Evolutionary conservation across 2,797 vertebrate genomes (phyloP).

Genomic region (Hoplostethus mediterraneus): DNA sequence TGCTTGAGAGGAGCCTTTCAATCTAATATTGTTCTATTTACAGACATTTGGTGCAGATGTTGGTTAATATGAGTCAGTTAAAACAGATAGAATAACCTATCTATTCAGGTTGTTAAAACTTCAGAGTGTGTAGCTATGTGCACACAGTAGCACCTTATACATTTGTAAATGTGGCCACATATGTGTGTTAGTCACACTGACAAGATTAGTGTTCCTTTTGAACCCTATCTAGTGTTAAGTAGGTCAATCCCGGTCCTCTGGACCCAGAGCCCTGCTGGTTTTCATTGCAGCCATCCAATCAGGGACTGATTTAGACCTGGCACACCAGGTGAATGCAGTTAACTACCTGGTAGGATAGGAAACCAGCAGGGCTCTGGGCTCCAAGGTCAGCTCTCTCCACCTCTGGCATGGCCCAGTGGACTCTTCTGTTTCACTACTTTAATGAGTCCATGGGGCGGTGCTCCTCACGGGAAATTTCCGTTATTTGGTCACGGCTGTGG

Average conservation of each 20-base stretch:
- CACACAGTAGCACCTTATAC: no score
- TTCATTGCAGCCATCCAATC: no score
- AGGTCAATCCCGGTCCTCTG: background rate
- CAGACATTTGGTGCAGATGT: background rate
- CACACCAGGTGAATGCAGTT: no score
- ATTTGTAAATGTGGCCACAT: no score
- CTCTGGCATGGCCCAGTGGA: background rate
- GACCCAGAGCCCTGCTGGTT: no score
- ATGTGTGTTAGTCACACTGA: background rate
- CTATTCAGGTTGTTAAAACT: background rate
- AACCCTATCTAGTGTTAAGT: background rate
- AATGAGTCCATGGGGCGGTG: conserved; percentile 21
- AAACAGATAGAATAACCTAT: background rate
- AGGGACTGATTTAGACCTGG: no score
- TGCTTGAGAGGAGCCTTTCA: background rate
- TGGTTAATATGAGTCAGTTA: background rate
- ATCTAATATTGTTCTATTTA: background rate
- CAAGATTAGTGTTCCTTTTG: background rate
- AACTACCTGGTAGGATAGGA: no score
- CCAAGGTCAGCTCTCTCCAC: background rate
- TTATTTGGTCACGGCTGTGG: conserved; percentile 11
- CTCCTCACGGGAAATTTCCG: conserved; percentile 26
- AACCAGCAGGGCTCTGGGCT: no score
- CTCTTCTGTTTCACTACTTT: conserved; percentile 5
- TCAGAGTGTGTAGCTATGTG: no score